A percentile compares a stretch with the other conserved stretches of the same genome.
Conservation (phyloP, 2,113 vertebrate species). For the Glaucidium brasilianum region DNA sequence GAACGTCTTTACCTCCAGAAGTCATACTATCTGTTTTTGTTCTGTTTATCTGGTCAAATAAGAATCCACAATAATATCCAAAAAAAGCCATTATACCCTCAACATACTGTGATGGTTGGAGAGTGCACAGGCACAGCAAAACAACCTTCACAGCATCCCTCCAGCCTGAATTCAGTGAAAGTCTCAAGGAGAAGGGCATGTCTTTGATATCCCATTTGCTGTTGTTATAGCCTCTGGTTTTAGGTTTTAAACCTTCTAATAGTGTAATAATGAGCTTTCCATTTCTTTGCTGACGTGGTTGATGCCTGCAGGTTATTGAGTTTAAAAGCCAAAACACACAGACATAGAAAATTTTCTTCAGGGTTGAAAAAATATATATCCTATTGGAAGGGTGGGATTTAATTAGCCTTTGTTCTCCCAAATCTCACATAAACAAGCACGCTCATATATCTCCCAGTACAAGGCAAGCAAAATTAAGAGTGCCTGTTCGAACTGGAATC, state of each 20-base stretch:
- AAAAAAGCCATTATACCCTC: background rate
- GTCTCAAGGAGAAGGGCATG: background rate
- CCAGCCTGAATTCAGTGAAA: background rate
- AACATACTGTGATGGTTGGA: background rate
- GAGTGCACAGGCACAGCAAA: background rate
- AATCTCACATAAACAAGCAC: conserved; percentile 11
- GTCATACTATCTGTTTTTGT: background rate
- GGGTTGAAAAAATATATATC: conserved; percentile 53
- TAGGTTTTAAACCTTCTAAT: conserved; percentile 19
- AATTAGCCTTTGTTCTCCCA: conserved; percentile 52
- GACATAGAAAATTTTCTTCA: conserved; percentile 14
- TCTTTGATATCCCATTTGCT: conserved; percentile 25
- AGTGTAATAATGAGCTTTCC: conserved; percentile 39
- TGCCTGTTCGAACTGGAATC: background rate
- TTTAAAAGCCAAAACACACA: conserved; percentile 51
- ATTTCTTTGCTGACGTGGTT: conserved; percentile 14
- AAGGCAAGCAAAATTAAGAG: background rate
- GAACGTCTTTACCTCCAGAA: background rate
- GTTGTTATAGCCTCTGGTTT: conserved; percentile 45
- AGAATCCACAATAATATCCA: background rate
- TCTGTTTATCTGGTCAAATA: background rate
- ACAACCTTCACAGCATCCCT: conserved; percentile 32
- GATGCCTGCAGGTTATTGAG: conserved; percentile 29
- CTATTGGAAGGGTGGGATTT: conserved; percentile 24
- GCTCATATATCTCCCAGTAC: background rate